Percentiles rank a stretch among this genome's conserved stretches.
Conservation (phyloP, 2,888 invertebrate species). For the Eupithecia centaureata region DNA sequence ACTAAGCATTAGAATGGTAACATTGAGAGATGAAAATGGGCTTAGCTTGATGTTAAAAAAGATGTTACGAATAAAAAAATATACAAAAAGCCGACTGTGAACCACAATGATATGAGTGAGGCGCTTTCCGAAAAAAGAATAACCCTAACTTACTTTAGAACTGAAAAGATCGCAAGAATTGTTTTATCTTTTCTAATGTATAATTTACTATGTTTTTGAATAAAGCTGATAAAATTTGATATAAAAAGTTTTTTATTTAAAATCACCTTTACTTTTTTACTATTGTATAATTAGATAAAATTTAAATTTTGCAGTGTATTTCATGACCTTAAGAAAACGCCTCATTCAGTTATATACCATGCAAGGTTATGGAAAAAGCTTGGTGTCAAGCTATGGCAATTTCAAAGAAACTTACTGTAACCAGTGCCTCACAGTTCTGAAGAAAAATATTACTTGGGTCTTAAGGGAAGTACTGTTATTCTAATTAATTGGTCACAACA, state of each 20-base stretch:
- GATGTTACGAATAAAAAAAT: constrained; percentile 18
- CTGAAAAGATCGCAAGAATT: no score
- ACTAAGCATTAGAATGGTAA: constrained; percentile 41
- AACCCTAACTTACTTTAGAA: no score
- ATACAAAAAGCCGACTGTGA: constrained; percentile 20
- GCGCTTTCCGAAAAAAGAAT: no score
- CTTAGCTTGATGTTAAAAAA: constrained; percentile 23
- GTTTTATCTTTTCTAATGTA: no score
- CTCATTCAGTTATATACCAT: constrained; percentile 20
- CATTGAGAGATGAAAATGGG: constrained; percentile 25
- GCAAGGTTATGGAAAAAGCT: constrained; percentile 38
- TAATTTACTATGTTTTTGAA: no score
- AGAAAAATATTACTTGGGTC: constrained; percentile 34
- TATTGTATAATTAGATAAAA: no score
- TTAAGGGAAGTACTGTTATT: constrained; percentile 4
- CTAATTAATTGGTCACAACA: constrained; percentile 1
- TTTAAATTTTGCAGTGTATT: no score
- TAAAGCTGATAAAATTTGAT: no score
- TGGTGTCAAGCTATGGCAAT: constrained; percentile 36
- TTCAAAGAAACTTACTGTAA: constrained; percentile 43
- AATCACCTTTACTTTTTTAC: no score
- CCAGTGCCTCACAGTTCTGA: constrained; percentile 42
- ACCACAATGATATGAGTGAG: constrained; percentile 29
- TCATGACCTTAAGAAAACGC: no score
- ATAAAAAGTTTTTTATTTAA: no score